Evolutionary conservation across 2,113 vertebrate species (phyloP).

Genomic region (Solea senegalensis): DNA sequence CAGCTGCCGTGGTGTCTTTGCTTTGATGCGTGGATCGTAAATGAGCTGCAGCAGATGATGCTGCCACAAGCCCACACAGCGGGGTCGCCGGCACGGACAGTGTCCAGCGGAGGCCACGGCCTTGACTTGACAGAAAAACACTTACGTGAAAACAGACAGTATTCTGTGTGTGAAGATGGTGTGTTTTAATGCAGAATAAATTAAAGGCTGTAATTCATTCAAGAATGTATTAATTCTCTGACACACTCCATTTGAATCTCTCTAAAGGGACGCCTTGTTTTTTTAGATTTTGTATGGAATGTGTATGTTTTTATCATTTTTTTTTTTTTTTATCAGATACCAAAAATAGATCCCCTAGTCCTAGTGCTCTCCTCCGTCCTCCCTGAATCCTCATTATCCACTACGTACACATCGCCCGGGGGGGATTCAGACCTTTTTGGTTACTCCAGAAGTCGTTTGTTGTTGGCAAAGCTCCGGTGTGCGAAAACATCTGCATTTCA

Average conservation of each 20-base stretch:
- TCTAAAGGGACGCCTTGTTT: constrained; percentile 1
- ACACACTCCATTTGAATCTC: constrained; percentile 24
- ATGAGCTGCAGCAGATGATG: constrained; percentile 65
- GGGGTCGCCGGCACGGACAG: constrained; percentile 28
- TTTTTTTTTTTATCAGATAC: constrained; percentile 20
- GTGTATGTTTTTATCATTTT: constrained; percentile 21
- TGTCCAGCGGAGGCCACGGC: constrained; percentile 31
- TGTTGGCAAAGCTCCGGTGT: constrained; percentile 36
- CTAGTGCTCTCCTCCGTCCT: constrained; percentile 5
- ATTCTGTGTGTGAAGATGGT: neutral
- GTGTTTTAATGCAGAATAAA: constrained; percentile 24
- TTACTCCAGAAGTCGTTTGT: constrained; percentile 54
- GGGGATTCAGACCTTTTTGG: constrained; percentile 46
- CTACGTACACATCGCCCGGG: constrained; percentile 36
- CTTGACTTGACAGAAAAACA: constrained; percentile 47
- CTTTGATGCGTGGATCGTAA: constrained; percentile 72
- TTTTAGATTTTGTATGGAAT: neutral
- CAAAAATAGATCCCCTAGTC: constrained; percentile 53
- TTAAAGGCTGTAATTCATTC: constrained; percentile 25
- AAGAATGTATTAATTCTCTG: constrained; percentile 9
- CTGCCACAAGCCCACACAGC: constrained; percentile 64
- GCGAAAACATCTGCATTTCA: constrained; percentile 41
- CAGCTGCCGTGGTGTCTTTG: constrained; percentile 53
- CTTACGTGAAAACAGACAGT: neutral
- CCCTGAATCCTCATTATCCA: constrained; percentile 58